Conservation (phyloP, 2,888 invertebrate species). For the Lithophane semibrunnea region DNA sequence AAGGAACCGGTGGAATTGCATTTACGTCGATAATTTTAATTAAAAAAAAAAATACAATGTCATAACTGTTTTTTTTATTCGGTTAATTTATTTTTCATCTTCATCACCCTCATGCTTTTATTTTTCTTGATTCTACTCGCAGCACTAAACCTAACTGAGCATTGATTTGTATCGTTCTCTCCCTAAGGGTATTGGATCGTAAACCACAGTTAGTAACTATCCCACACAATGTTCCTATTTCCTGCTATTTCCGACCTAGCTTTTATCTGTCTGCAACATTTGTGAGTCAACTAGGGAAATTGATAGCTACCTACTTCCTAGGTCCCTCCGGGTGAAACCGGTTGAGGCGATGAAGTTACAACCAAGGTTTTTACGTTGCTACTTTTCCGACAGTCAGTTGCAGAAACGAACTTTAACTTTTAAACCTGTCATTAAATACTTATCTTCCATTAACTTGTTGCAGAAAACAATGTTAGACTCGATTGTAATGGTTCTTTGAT, state of each 20-base stretch:
- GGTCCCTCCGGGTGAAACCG: slow-evolving; percentile 18
- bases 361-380: neutral
- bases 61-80: too few relatives aligned
- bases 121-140: neutral
- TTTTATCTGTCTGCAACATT: slow-evolving; percentile 56
- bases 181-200: slow-evolving; percentile 42
- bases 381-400: neutral
- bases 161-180: slow-evolving; percentile 32
- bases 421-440: too few relatives aligned
- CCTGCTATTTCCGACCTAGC: slow-evolving; percentile 45
- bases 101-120: neutral
- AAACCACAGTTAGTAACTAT: slow-evolving; percentile 46
- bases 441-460: too few relatives aligned
- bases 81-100: too few relatives aligned
- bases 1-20: neutral
- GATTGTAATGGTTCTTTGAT: too few relatives aligned
- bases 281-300: slow-evolving; percentile 62
- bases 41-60: too few relatives aligned
- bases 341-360: slow-evolving; percentile 8
- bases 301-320: slow-evolving; percentile 41
- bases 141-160: neutral
- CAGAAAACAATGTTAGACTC: too few relatives aligned
- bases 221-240: slow-evolving; percentile 54
- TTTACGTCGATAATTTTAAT: too few relatives aligned
- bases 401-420: too few relatives aligned